Percentiles rank a stretch among this genome's conserved stretches.
Conservation (phyloP, 2,888 invertebrate species). For the Cotesia congregata region DNA sequence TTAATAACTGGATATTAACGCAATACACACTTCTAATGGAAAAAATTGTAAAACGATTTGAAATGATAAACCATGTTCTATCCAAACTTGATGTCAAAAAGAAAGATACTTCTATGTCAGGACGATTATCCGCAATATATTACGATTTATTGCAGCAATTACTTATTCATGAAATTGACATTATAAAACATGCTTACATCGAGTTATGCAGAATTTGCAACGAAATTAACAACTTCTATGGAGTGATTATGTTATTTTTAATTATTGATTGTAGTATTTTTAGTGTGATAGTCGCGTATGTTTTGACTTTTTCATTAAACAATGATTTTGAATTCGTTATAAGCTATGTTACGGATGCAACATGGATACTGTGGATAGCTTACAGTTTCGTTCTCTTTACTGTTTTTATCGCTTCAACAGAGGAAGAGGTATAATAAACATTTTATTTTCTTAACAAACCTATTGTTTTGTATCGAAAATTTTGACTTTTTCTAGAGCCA, state of each 20-base stretch:
- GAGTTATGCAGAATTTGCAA: not conserved
- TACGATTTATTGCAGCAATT: not conserved
- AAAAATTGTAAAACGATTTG: not conserved
- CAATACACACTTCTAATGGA: not conserved
- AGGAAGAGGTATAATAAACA: not conserved
- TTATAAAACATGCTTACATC: not conserved
- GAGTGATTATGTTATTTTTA: not conserved
- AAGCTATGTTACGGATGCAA: not conserved
- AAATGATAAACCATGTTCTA: not conserved
- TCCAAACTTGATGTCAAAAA: not conserved
- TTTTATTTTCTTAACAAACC: not conserved
- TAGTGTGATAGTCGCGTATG: not conserved
- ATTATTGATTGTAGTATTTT: not conserved
- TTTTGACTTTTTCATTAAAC: not conserved
- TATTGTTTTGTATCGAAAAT: not conserved
- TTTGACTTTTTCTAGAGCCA: not conserved
- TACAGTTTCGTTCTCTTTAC: not conserved
- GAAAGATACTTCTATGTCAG: not conserved
- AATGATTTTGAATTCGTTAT: not conserved
- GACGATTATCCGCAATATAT: not conserved
- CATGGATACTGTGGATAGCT: not conserved
- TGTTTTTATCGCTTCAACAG: not conserved
- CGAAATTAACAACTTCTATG: not conserved
- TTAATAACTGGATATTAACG: not conserved
- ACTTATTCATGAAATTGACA: not conserved